Evolutionary conservation across 1,140 invertebrate genomes (phyloP).

Genomic region (Carcinoscorpius rotundicauda): DNA sequence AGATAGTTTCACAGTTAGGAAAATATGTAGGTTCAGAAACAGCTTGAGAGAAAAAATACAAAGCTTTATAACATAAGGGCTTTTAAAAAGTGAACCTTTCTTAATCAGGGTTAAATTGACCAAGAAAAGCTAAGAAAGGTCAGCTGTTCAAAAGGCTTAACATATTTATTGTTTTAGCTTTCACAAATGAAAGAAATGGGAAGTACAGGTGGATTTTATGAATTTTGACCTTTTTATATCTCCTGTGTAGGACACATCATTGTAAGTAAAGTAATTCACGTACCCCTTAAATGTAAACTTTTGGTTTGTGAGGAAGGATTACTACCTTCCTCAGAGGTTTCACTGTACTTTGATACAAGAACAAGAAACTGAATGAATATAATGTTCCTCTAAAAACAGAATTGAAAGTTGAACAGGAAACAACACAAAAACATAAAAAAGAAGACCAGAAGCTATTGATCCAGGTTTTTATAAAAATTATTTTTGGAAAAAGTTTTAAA

Average conservation of each 20-base stretch:
- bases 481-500: no score
- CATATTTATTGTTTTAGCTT: conserved; percentile 32
- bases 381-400: conserved; percentile 97
- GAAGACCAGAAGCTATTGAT: conserved; percentile 95
- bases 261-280: conserved; percentile 26
- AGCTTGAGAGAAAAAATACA: no score
- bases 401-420: conserved; percentile 89
- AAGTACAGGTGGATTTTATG: conserved; percentile 54
- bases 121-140: no score
- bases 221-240: no score
- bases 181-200: conserved; percentile 74
- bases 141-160: no score
- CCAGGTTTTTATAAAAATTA: conserved; percentile 31
- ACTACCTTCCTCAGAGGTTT: conserved; percentile 17
- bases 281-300: conserved; percentile 25
- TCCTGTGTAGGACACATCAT: neutral
- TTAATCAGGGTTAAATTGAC: no score
- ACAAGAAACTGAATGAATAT: conserved; percentile 95
- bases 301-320: conserved; percentile 20
- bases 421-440: conserved; percentile 96
- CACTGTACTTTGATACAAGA: conserved; percentile 34
- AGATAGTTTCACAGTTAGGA: conserved; percentile 50
- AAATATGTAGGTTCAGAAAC: no score
- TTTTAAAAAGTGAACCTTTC: no score
- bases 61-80: no score